Percentiles rank a stretch among this genome's conserved stretches.
Evolutionary conservation across 2,113 vertebrate species (phyloP).

Genomic region (Menura novaehollandiae): DNA sequence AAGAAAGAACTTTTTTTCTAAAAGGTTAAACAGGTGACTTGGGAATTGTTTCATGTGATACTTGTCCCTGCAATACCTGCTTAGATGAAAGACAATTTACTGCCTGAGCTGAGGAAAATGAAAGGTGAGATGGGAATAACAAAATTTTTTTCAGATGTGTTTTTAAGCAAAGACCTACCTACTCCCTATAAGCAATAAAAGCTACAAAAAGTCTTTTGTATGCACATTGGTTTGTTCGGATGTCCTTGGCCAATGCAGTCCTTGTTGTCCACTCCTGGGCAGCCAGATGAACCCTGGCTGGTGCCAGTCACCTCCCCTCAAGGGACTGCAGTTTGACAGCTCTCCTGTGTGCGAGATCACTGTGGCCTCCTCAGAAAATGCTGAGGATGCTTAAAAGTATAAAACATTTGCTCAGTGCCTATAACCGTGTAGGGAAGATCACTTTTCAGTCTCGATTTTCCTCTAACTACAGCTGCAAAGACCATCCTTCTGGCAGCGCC

Average conservation of each 20-base stretch:
- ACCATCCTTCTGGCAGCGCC: background rate
- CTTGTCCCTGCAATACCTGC: background rate
- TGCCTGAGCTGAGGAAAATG: background rate
- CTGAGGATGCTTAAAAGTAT: background rate
- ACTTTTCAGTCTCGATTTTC: accelerated
- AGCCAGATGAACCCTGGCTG: background rate
- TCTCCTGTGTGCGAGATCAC: background rate
- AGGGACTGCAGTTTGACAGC: background rate
- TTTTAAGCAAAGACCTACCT: background rate
- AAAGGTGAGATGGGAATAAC: background rate
- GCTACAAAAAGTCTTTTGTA: background rate
- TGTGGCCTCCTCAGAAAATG: background rate
- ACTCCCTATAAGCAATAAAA: background rate
- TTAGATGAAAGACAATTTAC: background rate
- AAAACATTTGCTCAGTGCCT: background rate
- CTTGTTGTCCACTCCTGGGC: background rate
- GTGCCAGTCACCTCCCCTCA: background rate
- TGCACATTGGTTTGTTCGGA: accelerated
- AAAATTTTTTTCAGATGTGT: background rate
- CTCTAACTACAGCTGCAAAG: background rate
- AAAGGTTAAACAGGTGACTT: background rate
- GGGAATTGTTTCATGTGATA: background rate
- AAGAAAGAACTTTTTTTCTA: too few species aligned
- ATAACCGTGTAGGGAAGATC: background rate
- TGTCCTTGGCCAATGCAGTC: background rate